Base-by-base conservation (phyloP, 92 coral and sea anemone genomes). In the Zoanthus solanderi region DNA sequence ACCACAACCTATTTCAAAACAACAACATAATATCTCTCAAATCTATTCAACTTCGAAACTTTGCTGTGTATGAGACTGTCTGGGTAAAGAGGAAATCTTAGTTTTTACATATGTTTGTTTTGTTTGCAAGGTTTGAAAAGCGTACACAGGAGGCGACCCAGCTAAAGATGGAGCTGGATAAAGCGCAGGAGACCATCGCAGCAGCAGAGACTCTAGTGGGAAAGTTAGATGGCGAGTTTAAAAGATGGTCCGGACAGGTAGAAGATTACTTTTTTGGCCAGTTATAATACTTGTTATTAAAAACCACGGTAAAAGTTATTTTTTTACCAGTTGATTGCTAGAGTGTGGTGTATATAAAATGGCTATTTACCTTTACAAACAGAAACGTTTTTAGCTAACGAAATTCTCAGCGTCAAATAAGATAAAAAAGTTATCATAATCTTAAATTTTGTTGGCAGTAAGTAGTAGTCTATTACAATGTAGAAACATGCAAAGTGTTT, bases 221-320 rank as follows among this genome's bases (percentile, higher is more conserved):
- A 17, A 97, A 97, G 89, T 94, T 97, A 83, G 99, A 97, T 75
- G 99, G 99, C 78, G 99, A 97, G 86, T 97, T 97, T 75, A 97
- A 93, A 83, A 88, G 99, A 73, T 97, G 99, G 99, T 90, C 99
- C 31, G 97, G 98, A 3, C 99, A 97, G 98, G 99, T 95, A 78
- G 17, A 89, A 42, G 13, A 56, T 16, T 15, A 17, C 1, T 32
- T n/a, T 45, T 5, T 0, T 65, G 12, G 7, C 5, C 13, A 10
- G 48, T 23, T 17, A 0, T 47, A 12, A 42, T 8, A 44, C 14
- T 9, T 57, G 5, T 9, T 37, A 50, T 23, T 45, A 44, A 42
- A 72, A 18, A 30, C 15, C 46, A 6, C 48, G 34, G 30, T 65
- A 58, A 12, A 18, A 6, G 28, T 9, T n/a, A 63, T 17, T n/a